phyloP scores from a whole-genome alignment of 1,140 invertebrate species.

The Colletes gigas region DNA sequence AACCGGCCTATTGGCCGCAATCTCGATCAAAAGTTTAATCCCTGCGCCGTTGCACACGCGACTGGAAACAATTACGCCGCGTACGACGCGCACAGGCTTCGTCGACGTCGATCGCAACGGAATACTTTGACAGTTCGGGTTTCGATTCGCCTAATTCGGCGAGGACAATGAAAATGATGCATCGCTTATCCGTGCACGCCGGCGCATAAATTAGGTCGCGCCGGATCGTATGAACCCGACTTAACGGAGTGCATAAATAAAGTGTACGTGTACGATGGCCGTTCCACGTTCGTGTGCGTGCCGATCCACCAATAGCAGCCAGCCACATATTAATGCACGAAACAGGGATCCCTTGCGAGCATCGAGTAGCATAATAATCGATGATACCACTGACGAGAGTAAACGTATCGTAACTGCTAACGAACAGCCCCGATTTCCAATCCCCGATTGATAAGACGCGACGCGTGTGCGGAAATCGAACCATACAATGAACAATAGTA shows the following conservation, averaged over 20 bases:
- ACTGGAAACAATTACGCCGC: background rate
- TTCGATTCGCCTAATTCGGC: slow-evolving; percentile 8
- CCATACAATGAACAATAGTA: too few relatives aligned
- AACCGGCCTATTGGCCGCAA: too few relatives aligned
- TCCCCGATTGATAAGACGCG: too few relatives aligned
- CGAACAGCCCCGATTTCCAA: too few relatives aligned
- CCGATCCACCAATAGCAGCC: background rate
- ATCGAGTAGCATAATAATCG: slow-evolving; percentile 7
- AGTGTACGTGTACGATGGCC: background rate
- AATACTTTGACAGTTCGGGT: slow-evolving; percentile 24
- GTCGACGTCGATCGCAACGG: background rate
- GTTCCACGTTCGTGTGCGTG: too few relatives aligned
- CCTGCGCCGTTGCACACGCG: background rate
- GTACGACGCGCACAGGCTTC: background rate
- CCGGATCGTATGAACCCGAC: background rate
- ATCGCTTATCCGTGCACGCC: slow-evolving; percentile 20
- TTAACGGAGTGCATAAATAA: slow-evolving; percentile 40
- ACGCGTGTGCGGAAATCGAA: too few relatives aligned
- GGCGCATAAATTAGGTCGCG: slow-evolving; percentile 32
- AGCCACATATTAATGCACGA: slow-evolving; percentile 3
- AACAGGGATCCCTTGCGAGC: background rate
- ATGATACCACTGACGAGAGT: background rate
- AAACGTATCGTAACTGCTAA: background rate
- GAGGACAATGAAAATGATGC: slow-evolving; percentile 27
- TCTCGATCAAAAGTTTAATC: background rate